These are phyloP conservation scores for Eristalis arbustorum DNA, from an alignment of 2,888 invertebrate genomes.

Conservation along the genomic window DNA sequence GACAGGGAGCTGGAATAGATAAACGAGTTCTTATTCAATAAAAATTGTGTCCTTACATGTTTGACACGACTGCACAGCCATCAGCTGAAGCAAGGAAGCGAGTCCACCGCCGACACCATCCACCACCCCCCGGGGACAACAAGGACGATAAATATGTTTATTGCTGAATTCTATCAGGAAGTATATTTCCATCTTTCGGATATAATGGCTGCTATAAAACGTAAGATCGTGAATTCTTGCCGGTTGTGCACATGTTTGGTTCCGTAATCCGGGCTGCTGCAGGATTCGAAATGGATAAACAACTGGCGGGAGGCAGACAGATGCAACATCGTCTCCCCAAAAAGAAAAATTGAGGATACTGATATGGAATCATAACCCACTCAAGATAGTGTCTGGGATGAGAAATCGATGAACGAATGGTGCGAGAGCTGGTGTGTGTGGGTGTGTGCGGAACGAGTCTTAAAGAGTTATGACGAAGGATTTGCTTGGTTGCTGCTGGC, in stretches of 20 bases:
- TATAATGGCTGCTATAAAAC: constrained; percentile 66
- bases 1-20: constrained; percentile 7
- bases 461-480: constrained; percentile 32
- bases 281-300: constrained; percentile 39
- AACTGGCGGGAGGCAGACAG: constrained; percentile 36
- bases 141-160: constrained; percentile 68
- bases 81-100: not conserved
- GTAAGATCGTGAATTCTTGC: constrained; percentile 56
- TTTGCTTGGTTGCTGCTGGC: not conserved
- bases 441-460: not conserved
- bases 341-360: constrained; percentile 13
- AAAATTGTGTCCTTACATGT: constrained; percentile 64
- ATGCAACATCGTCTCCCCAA: constrained; percentile 13
- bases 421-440: not conserved
- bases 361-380: constrained; percentile 42
- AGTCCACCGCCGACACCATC: not conserved
- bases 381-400: constrained; percentile 17
- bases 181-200: constrained; percentile 65
- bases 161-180: constrained; percentile 69
- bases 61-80: constrained; percentile 48
- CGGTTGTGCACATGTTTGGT: constrained; percentile 61
- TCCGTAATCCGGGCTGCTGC: constrained; percentile 46
- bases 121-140: constrained; percentile 11
- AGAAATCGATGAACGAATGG: constrained; percentile 19
- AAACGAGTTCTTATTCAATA: constrained; percentile 70